phyloP scores from a whole-genome alignment of 2,113 vertebrate species.

The Seriola rivoliana region DNA sequence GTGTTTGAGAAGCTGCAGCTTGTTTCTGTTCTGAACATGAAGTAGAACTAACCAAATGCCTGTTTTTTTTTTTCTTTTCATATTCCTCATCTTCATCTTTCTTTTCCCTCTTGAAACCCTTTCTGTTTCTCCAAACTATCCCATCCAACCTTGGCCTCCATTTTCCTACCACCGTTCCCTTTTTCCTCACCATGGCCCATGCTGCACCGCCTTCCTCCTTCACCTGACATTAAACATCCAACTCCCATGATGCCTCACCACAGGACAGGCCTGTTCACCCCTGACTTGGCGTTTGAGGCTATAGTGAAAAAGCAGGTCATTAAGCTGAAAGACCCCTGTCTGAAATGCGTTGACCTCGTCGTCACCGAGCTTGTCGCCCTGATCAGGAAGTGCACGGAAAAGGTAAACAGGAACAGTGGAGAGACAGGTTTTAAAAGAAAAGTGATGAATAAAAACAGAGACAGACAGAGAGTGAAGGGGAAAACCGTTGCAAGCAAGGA shows the following conservation, averaged over 20 bases:
- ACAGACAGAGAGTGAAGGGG: not conserved
- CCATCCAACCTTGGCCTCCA: conserved; percentile 20
- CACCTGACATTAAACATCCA: conserved; percentile 56
- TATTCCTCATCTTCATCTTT: conserved; percentile 42
- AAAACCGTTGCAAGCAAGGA: not conserved
- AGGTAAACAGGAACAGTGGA: conserved; percentile 85
- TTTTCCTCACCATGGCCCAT: conserved; percentile 33
- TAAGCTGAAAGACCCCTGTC: conserved; percentile 98
- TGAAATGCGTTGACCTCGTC: conserved; percentile 97
- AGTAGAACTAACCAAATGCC: conserved; percentile 57
- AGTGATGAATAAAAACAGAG: conserved; percentile 1
- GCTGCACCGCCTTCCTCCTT: conserved; percentile 41
- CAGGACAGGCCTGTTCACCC: conserved; percentile 98
- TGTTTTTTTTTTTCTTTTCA: conserved; percentile 50
- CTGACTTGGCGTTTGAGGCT: conserved; percentile 97
- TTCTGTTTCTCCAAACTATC: conserved; percentile 24
- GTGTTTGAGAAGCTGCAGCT: conserved; percentile 65
- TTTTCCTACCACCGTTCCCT: conserved; percentile 46
- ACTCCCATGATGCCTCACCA: conserved; percentile 70
- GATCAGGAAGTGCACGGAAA: conserved; percentile 94
- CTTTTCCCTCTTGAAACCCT: conserved; percentile 30
- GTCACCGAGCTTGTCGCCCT: conserved; percentile 94
- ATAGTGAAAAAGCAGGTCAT: conserved; percentile 99
- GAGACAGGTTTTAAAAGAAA: conserved; percentile 8
- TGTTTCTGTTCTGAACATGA: conserved; percentile 60